These are phyloP conservation scores for Rhinoraja longicauda DNA, from an alignment of 2,797 vertebrate genomes.

Conservation along the genomic window DNA sequence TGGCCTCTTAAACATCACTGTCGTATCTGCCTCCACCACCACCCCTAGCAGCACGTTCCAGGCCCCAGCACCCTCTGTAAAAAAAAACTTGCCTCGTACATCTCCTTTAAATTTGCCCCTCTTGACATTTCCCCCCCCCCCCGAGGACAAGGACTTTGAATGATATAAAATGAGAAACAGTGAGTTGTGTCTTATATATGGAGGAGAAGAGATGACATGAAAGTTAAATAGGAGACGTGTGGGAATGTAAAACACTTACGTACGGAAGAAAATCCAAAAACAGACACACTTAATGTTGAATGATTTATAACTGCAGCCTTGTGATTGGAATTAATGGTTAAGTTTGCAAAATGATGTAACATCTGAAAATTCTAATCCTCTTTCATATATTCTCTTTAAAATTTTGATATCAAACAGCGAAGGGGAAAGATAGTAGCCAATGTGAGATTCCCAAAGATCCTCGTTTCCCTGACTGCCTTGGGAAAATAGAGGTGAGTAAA, in stretches of 20 bases:
- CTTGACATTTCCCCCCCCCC: too few species aligned
- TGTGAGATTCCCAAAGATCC: conserved; percentile 33
- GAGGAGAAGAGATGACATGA: background rate
- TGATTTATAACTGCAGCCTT: background rate
- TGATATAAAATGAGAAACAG: background rate
- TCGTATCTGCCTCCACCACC: too few species aligned
- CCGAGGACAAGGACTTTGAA: background rate
- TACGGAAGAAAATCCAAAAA: background rate
- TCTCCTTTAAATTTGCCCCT: too few species aligned
- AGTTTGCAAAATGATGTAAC: background rate
- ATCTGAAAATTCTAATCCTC: conserved; percentile 17
- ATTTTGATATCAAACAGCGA: background rate
- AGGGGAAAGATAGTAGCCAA: conserved; percentile 15
- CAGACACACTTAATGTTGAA: background rate
- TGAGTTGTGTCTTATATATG: background rate
- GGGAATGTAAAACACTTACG: background rate
- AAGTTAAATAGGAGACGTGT: background rate
- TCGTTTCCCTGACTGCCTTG: conserved; percentile 24
- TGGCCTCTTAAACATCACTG: too few species aligned
- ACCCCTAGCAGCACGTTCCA: too few species aligned
- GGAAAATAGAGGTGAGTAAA: conserved; percentile 34
- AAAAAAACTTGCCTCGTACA: too few species aligned
- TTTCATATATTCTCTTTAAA: conserved; percentile 23
- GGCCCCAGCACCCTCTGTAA: too few species aligned
- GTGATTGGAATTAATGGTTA: background rate